A percentile compares a stretch with the other conserved stretches of the same genome.
Conservation (phyloP, 2,113 vertebrate species). For the Thermophis baileyi region DNA sequence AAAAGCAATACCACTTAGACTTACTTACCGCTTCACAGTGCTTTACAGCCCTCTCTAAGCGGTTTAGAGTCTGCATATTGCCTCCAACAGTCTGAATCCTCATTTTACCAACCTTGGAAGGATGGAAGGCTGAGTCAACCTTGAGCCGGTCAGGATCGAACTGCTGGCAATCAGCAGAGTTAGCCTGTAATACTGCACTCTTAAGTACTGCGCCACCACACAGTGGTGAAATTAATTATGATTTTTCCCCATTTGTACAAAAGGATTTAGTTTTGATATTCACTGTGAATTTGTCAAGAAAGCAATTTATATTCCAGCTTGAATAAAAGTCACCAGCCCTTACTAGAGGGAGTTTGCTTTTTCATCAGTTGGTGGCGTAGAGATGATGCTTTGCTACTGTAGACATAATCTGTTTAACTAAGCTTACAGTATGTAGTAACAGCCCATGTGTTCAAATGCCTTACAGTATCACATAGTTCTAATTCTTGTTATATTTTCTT, state of each 20-base stretch:
- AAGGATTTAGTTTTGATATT: neutral
- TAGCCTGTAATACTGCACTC: neutral
- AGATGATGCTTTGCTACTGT: neutral
- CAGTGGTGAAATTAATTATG: neutral
- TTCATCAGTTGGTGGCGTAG: neutral
- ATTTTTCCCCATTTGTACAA: neutral
- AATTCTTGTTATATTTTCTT: constrained; percentile 34
- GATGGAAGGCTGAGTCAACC: neutral
- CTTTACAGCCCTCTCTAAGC: neutral
- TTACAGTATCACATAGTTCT: neutral
- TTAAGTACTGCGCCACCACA: neutral
- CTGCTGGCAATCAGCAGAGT: neutral
- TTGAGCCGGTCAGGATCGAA: neutral
- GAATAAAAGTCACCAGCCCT: neutral
- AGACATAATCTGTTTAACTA: neutral
- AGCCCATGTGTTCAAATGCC: neutral
- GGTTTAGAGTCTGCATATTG: neutral
- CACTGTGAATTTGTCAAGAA: neutral
- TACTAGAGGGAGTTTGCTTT: neutral
- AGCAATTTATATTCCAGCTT: neutral
- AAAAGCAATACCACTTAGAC: neutral
- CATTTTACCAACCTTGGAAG: neutral
- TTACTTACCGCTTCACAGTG: neutral
- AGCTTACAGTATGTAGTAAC: neutral
- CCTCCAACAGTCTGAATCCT: neutral